Evolutionary conservation across 2,888 invertebrate species (phyloP), one percentile per base, ranked within the genome.

Genomic region (Tenthredo scrophulariae): DNA sequence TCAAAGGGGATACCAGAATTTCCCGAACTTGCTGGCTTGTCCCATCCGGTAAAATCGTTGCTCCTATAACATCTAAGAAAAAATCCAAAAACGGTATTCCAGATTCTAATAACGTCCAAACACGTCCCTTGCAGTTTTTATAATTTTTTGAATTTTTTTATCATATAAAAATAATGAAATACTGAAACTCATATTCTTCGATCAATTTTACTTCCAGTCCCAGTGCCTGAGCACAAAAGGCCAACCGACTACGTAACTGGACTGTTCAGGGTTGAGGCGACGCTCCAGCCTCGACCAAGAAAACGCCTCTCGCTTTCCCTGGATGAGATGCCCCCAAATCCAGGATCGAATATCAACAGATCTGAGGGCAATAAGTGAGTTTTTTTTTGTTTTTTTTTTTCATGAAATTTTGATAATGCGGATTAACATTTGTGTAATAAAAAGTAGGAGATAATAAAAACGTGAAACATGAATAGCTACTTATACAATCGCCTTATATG

Each of bases 211-310:
- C 77, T 91, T 91, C 84, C 91, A 96, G 96, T 95, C 91, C 95
- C 96, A 91, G 95, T 95, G 86, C 95, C 96, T 62, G 95, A 96
- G 89, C 95, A 95, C 90, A 96, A 96, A 91, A 96, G 96, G 89
- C 95, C 96, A 72, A 96, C 96, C 87, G 96, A 96, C 92, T 97
- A 96, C 92, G 96, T 97, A 89, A 94, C 94, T 88, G 96, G 96
- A 83, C 92, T 96, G 87, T 96, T 96, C 92, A 94, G 95, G 90
- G 94, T 95, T 87, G 95, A 95, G 89, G 93, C 95, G 80, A 94
- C 94, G 50, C 92, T 94, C 83, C 94, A 94, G 87, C 94, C 94
- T 22, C 93, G 94, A 90, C 93, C 94, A 40, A 91, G 93, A 87
- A 90, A 90, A 80, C 90, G 90, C 86, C 87, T 91, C 75, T 91